A percentile compares a stretch with the other conserved stretches of the same genome.
phyloP scores from a whole-genome alignment of 2,113 vertebrate species.

The cattle (Bos taurus) region ARS-UCD2.0 NC_037346.1:54530001-54530500 shows the following conservation, averaged over 20 bases:
- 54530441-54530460: rapidly evolving
- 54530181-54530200: not conserved
- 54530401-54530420: not conserved
- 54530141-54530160: rapidly evolving
- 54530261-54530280: not conserved
- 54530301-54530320: not conserved
- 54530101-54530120: rapidly evolving
- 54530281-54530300: not conserved
- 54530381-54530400: too few species aligned
- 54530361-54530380: not conserved
- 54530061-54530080: rapidly evolving
- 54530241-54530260: not conserved
- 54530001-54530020: rapidly evolving
- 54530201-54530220: not conserved
- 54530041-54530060: not conserved
- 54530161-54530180: not conserved
- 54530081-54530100: rapidly evolving
- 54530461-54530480: rapidly evolving
- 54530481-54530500: not conserved
- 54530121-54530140: not conserved
- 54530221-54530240: not conserved
- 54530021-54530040: rapidly evolving
- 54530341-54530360: rapidly evolving
- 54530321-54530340: not conserved
- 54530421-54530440: rapidly evolving